Evolutionary conservation across 2,797 vertebrate genomes (phyloP), one percentile per base, ranked within the genome.

Genomic region (Mormyrus proboscirostris): DNA sequence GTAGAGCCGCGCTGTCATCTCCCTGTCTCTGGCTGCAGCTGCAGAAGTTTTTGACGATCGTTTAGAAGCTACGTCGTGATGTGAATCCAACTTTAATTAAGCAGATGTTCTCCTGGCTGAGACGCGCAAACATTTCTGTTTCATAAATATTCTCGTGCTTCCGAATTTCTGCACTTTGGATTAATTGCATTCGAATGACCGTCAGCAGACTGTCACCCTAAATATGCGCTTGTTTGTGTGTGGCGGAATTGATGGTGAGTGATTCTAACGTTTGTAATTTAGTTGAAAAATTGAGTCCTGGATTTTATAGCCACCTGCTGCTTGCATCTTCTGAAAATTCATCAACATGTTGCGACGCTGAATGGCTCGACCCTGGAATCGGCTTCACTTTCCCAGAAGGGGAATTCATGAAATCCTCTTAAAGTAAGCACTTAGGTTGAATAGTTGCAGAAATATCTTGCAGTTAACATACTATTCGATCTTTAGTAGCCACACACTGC

Each of bases 251-350:
- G 76, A 82, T 82, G 41, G 41, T 9, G 76, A 82, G 76, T 1
- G 19, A 82, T 82, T 82, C 76, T 82, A 82, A 41, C 76, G 0
- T 82, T 82, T 82, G 41, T 82, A 47, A 82, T 82, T 82, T 82
- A 82, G 41, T 22, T 82, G 76, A 82, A 82, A 82, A 82, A 82
- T 82, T 29, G 83, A 85, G 83, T 85, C 83, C n/a, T 22, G n/a
- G 22, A 33, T 85, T 51, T 85, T 85, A 25, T 85, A 49, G 83
- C 83, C n/a, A 85, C 83, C 83, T 85, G 83, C 49, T 85, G 83
- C 49, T 51, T 85, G 82, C 44, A 12, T 29, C 44, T 53, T 51
- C 44, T 85, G 25, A 85, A 50, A 85, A 85, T 50, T 50, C 47
- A 85, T 51, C 44, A 85, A 25, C 49, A 53, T 51, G 83, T 25